These are phyloP conservation scores for Papilio machaon DNA, from an alignment of 1,140 invertebrate genomes.

Conservation along the genomic window DNA sequence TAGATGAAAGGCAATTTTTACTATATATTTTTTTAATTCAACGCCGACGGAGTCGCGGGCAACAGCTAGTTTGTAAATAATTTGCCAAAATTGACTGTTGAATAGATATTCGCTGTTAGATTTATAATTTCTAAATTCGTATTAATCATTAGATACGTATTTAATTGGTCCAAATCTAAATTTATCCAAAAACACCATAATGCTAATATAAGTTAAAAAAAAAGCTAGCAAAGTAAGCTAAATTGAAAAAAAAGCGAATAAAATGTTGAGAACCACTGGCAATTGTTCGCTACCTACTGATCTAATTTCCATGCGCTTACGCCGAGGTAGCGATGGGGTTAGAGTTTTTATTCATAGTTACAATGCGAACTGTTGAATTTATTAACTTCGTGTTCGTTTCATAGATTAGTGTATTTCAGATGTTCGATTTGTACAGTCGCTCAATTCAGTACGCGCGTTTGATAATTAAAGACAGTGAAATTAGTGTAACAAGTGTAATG, in stretches of 20 bases:
- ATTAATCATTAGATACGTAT: too few species aligned
- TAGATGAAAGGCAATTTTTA: too few species aligned
- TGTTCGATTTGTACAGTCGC: conserved; percentile 67
- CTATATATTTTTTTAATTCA: too few species aligned
- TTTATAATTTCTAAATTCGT: too few species aligned
- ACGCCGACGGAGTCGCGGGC: too few species aligned
- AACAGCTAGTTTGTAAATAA: too few species aligned
- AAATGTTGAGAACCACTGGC: conserved; percentile 60
- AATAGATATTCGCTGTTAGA: too few species aligned
- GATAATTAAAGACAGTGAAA: neutral
- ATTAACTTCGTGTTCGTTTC: conserved; percentile 66
- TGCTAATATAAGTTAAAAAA: neutral
- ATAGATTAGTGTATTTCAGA: conserved; percentile 72
- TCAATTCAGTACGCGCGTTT: neutral
- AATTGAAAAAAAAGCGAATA: neutral
- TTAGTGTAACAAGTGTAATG: neutral
- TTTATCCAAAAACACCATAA: neutral
- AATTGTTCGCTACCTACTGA: conserved; percentile 72
- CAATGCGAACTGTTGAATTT: conserved; percentile 70
- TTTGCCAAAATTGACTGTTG: too few species aligned
- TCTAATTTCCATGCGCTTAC: conserved; percentile 80
- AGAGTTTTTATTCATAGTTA: conserved; percentile 75
- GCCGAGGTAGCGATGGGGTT: conserved; percentile 73
- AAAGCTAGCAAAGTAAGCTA: neutral
- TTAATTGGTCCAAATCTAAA: too few species aligned